A percentile compares a stretch with the other conserved stretches of the same genome.
phyloP scores from a whole-genome alignment of 2,888 invertebrate species.

The Melitaea athalia region DNA sequence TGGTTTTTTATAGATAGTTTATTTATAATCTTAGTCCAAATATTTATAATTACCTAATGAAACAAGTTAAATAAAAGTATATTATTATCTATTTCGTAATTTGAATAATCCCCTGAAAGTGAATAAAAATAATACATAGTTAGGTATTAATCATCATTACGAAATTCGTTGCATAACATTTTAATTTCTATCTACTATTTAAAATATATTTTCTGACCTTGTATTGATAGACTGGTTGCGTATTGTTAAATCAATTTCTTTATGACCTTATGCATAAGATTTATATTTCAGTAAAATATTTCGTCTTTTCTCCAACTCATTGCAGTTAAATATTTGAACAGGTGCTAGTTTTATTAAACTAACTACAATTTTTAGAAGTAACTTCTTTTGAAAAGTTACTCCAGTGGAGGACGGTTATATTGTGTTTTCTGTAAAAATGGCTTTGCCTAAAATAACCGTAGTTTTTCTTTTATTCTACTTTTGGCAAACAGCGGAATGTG shows the following conservation, averaged over 20 bases:
- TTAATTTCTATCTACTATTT: constrained; percentile 18
- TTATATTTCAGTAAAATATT: constrained; percentile 9
- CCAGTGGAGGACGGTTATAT: constrained; percentile 41
- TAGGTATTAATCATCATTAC: background rate
- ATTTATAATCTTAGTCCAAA: no score
- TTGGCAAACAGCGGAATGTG: constrained; percentile 32
- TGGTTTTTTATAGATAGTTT: no score
- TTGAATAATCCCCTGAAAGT: no score
- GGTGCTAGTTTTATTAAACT: constrained; percentile 39
- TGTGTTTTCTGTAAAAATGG: constrained; percentile 38
- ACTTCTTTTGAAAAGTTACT: constrained; percentile 44
- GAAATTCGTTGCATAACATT: constrained; percentile 17
- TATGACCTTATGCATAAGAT: constrained; percentile 2
- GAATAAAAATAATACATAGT: no score
- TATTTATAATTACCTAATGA: no score
- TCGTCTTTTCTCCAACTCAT: background rate
- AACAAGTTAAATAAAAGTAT: no score
- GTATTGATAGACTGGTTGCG: background rate
- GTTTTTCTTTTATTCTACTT: constrained; percentile 30
- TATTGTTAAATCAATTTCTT: background rate
- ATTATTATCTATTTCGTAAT: no score
- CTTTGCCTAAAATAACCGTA: constrained; percentile 28
- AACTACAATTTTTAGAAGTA: constrained; percentile 17
- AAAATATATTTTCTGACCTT: constrained; percentile 22
- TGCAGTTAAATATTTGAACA: constrained; percentile 52